Conservation (phyloP, 1,140 invertebrate genomes). For the Dreissena polymorpha region DNA sequence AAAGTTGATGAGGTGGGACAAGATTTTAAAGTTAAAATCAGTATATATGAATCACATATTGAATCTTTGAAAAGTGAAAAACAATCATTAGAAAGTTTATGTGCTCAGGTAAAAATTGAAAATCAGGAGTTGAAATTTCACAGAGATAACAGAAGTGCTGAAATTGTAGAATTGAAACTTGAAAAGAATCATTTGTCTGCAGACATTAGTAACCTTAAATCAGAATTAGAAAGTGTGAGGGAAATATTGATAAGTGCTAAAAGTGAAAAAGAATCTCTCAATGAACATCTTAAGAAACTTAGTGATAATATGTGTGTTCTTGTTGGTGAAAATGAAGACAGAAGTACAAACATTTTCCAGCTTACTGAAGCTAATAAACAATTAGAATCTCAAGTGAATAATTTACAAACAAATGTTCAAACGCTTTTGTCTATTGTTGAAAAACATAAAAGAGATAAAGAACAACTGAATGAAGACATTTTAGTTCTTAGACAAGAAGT, state of each 20-base stretch:
- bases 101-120: not conserved
- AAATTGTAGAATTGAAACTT: not conserved
- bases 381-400: slow-evolving; percentile 8
- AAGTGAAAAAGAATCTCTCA: slow-evolving; percentile 23
- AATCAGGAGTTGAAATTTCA: slow-evolving; percentile 7
- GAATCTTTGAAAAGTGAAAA: too few relatives aligned
- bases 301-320: not conserved
- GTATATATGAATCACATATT: too few relatives aligned
- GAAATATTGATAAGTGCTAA: slow-evolving; percentile 13
- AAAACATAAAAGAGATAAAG: not conserved
- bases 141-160: not conserved
- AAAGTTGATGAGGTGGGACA: too few relatives aligned
- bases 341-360: not conserved
- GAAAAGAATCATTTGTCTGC: not conserved
- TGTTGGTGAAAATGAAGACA: not conserved
- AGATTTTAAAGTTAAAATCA: too few relatives aligned
- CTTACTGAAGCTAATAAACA: slow-evolving; percentile 8
- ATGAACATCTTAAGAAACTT: slow-evolving; percentile 2
- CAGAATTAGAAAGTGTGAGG: not conserved
- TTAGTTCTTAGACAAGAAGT: not conserved
- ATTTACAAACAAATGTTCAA: slow-evolving; percentile 18
- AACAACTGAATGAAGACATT: too few relatives aligned
- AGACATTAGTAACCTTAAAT: not conserved
- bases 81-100: too few relatives aligned
- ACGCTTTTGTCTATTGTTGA: not conserved